Conservation (phyloP, 1,140 invertebrate species). For the Pomacea maculata region DNA sequence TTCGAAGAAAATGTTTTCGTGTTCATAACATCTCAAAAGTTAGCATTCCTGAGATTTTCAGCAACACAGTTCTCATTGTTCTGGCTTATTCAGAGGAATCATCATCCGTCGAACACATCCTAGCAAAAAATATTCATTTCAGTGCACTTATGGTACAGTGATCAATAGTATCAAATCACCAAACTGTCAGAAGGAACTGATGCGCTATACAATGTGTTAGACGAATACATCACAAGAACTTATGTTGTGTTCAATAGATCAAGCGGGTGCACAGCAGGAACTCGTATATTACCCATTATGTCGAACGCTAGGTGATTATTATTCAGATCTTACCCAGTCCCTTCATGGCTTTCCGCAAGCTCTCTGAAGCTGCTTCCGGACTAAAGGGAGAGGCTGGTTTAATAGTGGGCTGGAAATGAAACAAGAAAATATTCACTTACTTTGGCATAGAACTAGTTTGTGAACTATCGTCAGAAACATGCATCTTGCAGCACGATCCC, state of each 20-base stretch:
- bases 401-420: conserved; percentile 40
- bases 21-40: no score
- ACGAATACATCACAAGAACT: background rate
- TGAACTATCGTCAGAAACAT: no score
- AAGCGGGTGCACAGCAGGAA: background rate
- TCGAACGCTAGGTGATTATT: no score
- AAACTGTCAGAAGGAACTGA: background rate
- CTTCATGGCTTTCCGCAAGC: conserved; percentile 60
- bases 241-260: background rate
- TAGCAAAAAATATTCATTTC: no score
- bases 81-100: no score
- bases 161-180: background rate
- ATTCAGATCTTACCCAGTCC: conserved; percentile 48
- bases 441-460: no score
- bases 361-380: conserved; percentile 45
- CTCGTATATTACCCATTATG: background rate
- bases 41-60: no score
- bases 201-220: background rate
- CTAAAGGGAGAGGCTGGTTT: conserved; percentile 42
- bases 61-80: no score
- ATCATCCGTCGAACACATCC: no score
- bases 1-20: no score
- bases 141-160: background rate
- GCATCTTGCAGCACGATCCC: no score
- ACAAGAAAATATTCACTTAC: background rate